A percentile compares a stretch with the other conserved stretches of the same genome.
These are phyloP conservation scores for Patella depressa DNA, from an alignment of 2,888 invertebrate genomes.

Conservation along the genomic window DNA sequence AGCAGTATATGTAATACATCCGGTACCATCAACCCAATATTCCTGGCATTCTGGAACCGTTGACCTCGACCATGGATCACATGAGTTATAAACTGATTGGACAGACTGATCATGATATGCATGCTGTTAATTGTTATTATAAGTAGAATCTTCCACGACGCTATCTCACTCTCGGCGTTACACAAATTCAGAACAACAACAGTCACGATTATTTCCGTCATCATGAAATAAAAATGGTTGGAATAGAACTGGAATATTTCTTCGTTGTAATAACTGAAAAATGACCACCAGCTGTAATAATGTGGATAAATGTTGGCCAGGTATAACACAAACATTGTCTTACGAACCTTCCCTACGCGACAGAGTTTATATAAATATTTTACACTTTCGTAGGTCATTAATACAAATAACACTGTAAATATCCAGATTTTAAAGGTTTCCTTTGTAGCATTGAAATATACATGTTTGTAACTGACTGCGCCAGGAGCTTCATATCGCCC, in stretches of 20 bases:
- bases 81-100: conserved; percentile 67
- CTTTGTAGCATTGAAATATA: conserved; percentile 68
- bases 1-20: conserved; percentile 73
- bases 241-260: conserved; percentile 65
- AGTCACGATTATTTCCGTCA: conserved; percentile 65
- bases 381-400: conserved; percentile 64
- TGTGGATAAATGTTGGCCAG: conserved; percentile 67
- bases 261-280: conserved; percentile 69
- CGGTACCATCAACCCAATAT: conserved; percentile 66
- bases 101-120: conserved; percentile 64
- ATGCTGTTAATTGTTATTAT: conserved; percentile 64
- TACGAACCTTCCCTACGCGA: conserved; percentile 44
- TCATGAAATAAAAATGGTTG: conserved; percentile 67
- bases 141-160: conserved; percentile 65
- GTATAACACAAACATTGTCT: conserved; percentile 61
- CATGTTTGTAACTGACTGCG: conserved; percentile 64
- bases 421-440: conserved; percentile 65
- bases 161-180: conserved; percentile 52
- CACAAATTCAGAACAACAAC: conserved; percentile 63
- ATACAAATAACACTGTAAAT: conserved; percentile 58
- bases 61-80: conserved; percentile 58
- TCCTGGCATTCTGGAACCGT: conserved; percentile 62
- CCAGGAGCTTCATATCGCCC: conserved; percentile 68
- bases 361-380: conserved; percentile 60
- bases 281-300: conserved; percentile 70